Conservation (phyloP, 2,888 invertebrate species). For the Mechanitis messenoides region DNA sequence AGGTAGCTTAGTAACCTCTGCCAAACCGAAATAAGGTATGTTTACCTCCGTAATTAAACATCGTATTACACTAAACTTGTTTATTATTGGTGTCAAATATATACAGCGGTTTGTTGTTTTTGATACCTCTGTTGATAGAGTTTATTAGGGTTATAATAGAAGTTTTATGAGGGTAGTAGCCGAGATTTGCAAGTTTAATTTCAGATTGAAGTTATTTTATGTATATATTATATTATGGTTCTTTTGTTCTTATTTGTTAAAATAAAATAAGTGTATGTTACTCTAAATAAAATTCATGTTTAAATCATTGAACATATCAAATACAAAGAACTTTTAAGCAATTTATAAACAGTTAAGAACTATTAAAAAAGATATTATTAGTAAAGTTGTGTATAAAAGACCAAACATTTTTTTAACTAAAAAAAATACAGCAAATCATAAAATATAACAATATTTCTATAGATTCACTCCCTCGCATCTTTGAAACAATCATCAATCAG, state of each 20-base stretch:
- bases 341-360: too few relatives aligned
- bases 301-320: too few relatives aligned
- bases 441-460: neutral
- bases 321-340: too few relatives aligned
- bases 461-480: constrained; percentile 2
- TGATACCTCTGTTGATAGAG: constrained; percentile 16
- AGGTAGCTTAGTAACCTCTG: constrained; percentile 22
- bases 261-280: too few relatives aligned
- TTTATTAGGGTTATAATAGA: constrained; percentile 12
- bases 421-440: neutral
- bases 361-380: too few relatives aligned
- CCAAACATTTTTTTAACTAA: neutral
- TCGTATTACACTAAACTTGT: constrained; percentile 22
- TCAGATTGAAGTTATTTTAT: too few relatives aligned
- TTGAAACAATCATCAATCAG: constrained; percentile 39
- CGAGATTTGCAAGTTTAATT: too few relatives aligned
- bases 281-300: too few relatives aligned
- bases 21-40: constrained; percentile 28
- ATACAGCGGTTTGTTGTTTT: constrained; percentile 11
- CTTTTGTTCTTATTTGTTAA: too few relatives aligned
- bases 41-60: constrained; percentile 27
- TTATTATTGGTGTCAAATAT: constrained; percentile 11
- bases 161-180: neutral
- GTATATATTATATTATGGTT: too few relatives aligned
- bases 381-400: too few relatives aligned